These are phyloP conservation scores for Steinernema scapterisci DNA, from an alignment of 2,888 invertebrate genomes.

Conservation along the genomic window DNA sequence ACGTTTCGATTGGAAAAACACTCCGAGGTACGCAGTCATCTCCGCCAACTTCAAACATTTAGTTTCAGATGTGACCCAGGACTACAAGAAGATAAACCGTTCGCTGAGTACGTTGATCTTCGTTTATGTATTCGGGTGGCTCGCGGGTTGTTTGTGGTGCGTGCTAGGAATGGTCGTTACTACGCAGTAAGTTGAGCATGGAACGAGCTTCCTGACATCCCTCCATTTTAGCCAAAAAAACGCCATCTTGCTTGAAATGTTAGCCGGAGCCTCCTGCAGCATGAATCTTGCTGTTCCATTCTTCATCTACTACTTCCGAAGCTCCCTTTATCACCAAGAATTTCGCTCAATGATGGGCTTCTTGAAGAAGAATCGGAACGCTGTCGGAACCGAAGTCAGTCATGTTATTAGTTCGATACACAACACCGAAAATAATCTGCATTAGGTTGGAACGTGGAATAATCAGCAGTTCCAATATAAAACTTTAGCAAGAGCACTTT, in stretches of 20 bases:
- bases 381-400: no score
- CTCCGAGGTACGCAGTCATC: neutral
- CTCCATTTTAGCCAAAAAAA: neutral
- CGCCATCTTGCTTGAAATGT: neutral
- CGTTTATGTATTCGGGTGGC: constrained; percentile 9
- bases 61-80: neutral
- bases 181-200: neutral
- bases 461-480: no score
- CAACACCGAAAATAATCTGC: no score
- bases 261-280: neutral
- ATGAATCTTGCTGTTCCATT: constrained; percentile 11
- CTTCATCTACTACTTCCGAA: constrained; percentile 22
- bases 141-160: neutral
- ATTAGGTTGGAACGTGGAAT: no score
- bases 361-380: no score
- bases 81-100: neutral
- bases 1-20: neutral
- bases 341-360: no score
- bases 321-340: neutral
- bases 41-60: neutral
- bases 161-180: neutral
- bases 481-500: no score
- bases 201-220: neutral
- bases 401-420: no score
- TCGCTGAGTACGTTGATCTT: neutral